Percentiles rank a stretch among this genome's conserved stretches.
Conservation (phyloP, 2,888 invertebrate genomes). For the Eubasilissa splendida region DNA sequence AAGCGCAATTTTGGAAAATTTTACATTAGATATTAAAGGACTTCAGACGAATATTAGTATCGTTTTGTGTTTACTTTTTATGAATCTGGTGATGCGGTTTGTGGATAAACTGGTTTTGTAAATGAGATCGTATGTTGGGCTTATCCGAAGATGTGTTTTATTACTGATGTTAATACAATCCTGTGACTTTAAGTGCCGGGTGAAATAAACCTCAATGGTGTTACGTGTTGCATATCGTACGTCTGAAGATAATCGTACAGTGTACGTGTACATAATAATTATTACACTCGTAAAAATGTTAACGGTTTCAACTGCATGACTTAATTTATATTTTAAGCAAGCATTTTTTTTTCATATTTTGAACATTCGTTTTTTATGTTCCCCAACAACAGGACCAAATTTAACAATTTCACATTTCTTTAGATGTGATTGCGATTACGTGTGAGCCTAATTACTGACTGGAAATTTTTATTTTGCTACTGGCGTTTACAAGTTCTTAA, state of each 20-base stretch:
- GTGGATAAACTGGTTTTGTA: conserved; percentile 11
- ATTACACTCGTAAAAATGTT: conserved; percentile 14
- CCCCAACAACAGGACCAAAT: no score
- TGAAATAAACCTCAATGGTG: conserved; percentile 3
- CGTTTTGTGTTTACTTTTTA: conserved; percentile 1
- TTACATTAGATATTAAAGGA: no score
- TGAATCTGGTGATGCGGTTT: background rate
- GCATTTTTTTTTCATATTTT: no score
- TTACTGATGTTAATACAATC: background rate
- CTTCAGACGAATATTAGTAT: background rate
- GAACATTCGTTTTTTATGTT: no score
- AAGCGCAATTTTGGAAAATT: no score
- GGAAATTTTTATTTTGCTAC: no score
- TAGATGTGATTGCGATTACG: no score
- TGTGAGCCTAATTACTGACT: no score
- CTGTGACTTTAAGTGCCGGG: conserved; percentile 1
- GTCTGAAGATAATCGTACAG: background rate
- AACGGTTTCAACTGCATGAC: background rate
- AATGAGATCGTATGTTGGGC: conserved; percentile 6
- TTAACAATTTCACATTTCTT: no score
- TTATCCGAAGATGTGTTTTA: background rate
- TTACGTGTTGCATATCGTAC: conserved; percentile 16
- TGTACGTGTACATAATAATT: background rate
- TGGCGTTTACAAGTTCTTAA: no score
- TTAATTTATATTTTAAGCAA: background rate